These are phyloP conservation scores for Xerus rutilus DNA, from an alignment of 2,797 vertebrate species.

Conservation along the genomic window DNA sequence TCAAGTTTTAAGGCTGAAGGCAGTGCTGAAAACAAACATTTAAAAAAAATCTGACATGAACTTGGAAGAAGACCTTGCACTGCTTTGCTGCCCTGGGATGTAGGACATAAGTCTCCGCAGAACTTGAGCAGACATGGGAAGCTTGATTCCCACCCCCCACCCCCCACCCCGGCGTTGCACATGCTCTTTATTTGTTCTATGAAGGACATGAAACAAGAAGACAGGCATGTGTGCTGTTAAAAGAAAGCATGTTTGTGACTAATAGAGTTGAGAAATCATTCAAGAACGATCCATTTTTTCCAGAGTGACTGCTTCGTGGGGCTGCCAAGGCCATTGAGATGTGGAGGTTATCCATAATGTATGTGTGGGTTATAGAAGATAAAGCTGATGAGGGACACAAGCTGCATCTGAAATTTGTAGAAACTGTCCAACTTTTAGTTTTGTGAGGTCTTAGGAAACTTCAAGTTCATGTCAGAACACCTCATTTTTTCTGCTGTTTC, in stretches of 20 bases:
- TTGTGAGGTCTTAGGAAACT: constrained; percentile 78
- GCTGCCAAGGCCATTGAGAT: constrained; percentile 72
- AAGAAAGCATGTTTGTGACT: constrained; percentile 71
- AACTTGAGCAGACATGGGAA: constrained; percentile 8
- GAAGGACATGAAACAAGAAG: constrained; percentile 58
- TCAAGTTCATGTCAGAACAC: constrained; percentile 75
- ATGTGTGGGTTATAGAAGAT: constrained; percentile 65
- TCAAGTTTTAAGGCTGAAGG: constrained; percentile 1
- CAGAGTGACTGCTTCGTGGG: constrained; percentile 53
- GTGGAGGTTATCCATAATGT: constrained; percentile 65
- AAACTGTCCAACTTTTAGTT: constrained; percentile 74
- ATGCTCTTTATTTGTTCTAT: neutral
- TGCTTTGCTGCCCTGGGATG: neutral
- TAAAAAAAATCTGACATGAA: constrained; percentile 23
- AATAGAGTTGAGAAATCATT: constrained; percentile 71
- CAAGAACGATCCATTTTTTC: constrained; percentile 65
- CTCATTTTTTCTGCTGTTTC: constrained; percentile 82
- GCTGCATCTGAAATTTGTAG: constrained; percentile 56
- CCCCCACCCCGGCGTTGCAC: neutral
- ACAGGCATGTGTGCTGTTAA: constrained; percentile 54
- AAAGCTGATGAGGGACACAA: constrained; percentile 68
- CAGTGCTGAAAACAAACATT: constrained; percentile 43
- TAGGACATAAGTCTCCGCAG: constrained; percentile 60
- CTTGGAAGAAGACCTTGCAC: constrained; percentile 39
- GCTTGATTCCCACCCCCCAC: neutral